Evolutionary conservation across 1,140 invertebrate genomes (phyloP).

Genomic region (Drusus annulatus): DNA sequence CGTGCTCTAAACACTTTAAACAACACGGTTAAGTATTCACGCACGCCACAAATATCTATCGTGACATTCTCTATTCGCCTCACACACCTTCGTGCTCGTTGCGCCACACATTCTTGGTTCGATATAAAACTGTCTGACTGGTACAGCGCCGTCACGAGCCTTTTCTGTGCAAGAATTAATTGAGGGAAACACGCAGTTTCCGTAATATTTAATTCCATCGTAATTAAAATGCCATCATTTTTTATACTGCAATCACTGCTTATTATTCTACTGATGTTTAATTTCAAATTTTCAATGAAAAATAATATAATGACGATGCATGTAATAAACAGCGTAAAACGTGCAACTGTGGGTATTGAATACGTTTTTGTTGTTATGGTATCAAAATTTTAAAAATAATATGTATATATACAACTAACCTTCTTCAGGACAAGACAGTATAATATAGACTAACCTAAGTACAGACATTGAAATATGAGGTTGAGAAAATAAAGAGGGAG

Average conservation of each 20-base stretch:
- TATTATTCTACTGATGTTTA: conserved; percentile 22
- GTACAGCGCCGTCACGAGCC: background rate
- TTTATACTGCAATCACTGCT: background rate
- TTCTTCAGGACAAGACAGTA: no score
- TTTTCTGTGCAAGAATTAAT: background rate
- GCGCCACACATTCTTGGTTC: background rate
- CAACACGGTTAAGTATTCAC: no score
- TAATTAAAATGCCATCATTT: conserved; percentile 48
- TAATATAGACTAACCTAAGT: no score
- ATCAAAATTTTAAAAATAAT: no score
- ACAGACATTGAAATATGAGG: no score
- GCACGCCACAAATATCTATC: no score
- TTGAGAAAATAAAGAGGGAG: no score
- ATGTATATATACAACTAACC: no score
- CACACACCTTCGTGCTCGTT: background rate
- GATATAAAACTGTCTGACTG: background rate
- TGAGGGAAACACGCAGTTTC: conserved; percentile 24
- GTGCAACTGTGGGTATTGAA: background rate
- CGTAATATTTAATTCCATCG: conserved; percentile 11
- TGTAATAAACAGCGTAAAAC: background rate
- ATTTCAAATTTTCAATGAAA: conserved; percentile 31
- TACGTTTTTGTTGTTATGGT: no score
- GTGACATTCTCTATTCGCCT: background rate
- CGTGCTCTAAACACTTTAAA: no score
- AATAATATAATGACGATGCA: conserved; percentile 24